Evolutionary conservation across 2,797 vertebrate genomes (phyloP).

Genomic region (Antennarius maculatus): DNA sequence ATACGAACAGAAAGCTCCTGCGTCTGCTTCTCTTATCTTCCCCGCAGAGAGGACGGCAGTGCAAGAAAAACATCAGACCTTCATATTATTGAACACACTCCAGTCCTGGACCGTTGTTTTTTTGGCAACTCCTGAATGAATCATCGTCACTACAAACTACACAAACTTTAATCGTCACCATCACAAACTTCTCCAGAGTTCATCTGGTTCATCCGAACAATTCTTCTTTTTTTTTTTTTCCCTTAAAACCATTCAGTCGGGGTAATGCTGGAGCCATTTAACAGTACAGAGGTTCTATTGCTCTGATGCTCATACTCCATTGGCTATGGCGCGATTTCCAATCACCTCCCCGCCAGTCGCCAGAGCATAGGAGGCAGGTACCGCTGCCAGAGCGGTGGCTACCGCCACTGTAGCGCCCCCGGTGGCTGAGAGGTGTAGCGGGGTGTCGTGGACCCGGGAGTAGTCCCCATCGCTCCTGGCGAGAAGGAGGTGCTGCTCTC

Average conservation of each 20-base stretch:
- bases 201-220: constrained; percentile 47
- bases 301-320: constrained; percentile 87
- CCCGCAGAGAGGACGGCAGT: constrained; percentile 8
- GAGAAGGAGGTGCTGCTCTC: constrained; percentile 91
- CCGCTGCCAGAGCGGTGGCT: constrained; percentile 87
- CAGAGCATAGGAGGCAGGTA: constrained; percentile 74
- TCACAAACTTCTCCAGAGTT: constrained; percentile 40
- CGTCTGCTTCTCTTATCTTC: constrained; percentile 15
- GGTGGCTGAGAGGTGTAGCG: constrained; percentile 75
- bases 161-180: constrained; percentile 39
- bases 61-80: constrained; percentile 41
- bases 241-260: constrained; percentile 25
- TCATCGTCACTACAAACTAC: constrained; percentile 64
- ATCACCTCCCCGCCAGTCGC: constrained; percentile 80
- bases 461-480: constrained; percentile 93
- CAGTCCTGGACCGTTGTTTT: constrained; percentile 71
- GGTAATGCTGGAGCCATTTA: constrained; percentile 35
- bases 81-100: constrained; percentile 50
- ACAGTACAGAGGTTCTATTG: constrained; percentile 51
- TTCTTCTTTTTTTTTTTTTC: constrained; percentile 16
- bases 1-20: constrained; percentile 28
- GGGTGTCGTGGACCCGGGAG: constrained; percentile 89
- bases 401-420: constrained; percentile 83
- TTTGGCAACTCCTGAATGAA: constrained; percentile 77
- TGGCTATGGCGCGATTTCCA: constrained; percentile 85